phyloP scores from a whole-genome alignment of 2,888 invertebrate genomes.

The Calliopum simillimum region DNA sequence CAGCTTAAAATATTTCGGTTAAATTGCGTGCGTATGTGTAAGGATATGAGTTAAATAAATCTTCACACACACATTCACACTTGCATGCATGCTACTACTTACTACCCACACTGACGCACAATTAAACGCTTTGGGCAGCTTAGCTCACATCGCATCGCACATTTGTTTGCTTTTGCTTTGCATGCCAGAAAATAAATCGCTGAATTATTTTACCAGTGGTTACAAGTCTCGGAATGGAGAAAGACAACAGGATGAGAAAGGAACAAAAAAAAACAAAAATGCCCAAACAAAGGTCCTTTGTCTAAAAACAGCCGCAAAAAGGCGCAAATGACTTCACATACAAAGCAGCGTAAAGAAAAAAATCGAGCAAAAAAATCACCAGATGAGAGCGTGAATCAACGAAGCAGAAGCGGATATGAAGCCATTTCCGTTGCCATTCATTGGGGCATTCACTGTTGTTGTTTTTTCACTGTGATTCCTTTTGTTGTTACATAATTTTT shows the following conservation, averaged over 20 bases:
- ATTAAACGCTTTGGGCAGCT: constrained; percentile 32
- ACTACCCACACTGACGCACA: constrained; percentile 24
- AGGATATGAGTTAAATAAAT: constrained; percentile 34
- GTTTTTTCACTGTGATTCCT: constrained; percentile 7
- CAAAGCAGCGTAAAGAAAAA: neutral
- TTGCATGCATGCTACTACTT: neutral
- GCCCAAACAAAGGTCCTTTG: constrained; percentile 9
- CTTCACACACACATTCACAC: constrained; percentile 13
- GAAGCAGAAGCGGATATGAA: constrained; percentile 23
- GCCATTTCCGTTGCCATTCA: constrained; percentile 11
- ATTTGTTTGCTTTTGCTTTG: constrained; percentile 5
- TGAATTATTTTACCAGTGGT: constrained; percentile 24
- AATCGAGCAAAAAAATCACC: neutral
- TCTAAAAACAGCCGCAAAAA: constrained; percentile 19
- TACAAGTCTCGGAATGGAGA: neutral
- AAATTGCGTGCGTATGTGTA: neutral
- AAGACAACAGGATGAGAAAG: neutral
- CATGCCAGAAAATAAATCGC: constrained; percentile 33
- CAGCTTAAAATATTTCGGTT: neutral
- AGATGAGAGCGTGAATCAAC: neutral
- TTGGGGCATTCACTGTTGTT: neutral
- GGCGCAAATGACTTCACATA: constrained; percentile 28
- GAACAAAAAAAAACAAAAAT: neutral
- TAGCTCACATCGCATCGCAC: neutral
- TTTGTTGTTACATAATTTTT: neutral